A percentile compares a stretch with the other conserved stretches of the same genome.
These are phyloP conservation scores for Ianthella basta DNA, from an alignment of 37 sponge, comb jelly and placozoan genomes.

Conservation along the genomic window DNA sequence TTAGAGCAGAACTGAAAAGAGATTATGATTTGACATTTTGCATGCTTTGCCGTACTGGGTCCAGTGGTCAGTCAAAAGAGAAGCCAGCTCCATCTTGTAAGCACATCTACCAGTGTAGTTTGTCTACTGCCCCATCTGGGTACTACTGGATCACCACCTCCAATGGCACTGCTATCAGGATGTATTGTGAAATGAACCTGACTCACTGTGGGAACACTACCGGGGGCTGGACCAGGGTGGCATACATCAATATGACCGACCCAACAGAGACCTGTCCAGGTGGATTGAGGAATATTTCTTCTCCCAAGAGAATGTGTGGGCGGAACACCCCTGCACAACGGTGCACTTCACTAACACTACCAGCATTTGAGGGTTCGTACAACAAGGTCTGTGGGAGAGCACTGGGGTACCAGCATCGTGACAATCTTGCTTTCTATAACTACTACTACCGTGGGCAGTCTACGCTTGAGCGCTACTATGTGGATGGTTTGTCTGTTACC, in stretches of 20 bases:
- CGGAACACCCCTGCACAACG: not conserved
- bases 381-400: constrained; percentile 22
- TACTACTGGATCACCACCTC: not conserved
- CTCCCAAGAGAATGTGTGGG: constrained; percentile 11
- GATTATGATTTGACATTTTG: too few species aligned
- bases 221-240: constrained; percentile 37
- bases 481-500: constrained; percentile 22
- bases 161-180: not conserved
- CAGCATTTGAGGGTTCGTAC: not conserved
- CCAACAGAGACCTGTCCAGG: not conserved
- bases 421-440: not conserved
- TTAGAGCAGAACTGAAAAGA: too few species aligned
- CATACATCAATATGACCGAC: constrained; percentile 45
- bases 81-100: too few species aligned
- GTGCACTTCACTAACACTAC: not conserved
- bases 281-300: not conserved
- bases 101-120: too few species aligned
- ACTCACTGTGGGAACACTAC: not conserved
- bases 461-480: not conserved
- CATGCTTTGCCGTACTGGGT: too few species aligned
- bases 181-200: constrained; percentile 4
- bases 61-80: too few species aligned
- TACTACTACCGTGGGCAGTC: not conserved
- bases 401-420: not conserved
- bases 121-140: not conserved